Evolutionary conservation across 2,113 vertebrate genomes (phyloP), one percentile per base, ranked within the genome.

Genomic region (Gopherus flavomarginatus): DNA sequence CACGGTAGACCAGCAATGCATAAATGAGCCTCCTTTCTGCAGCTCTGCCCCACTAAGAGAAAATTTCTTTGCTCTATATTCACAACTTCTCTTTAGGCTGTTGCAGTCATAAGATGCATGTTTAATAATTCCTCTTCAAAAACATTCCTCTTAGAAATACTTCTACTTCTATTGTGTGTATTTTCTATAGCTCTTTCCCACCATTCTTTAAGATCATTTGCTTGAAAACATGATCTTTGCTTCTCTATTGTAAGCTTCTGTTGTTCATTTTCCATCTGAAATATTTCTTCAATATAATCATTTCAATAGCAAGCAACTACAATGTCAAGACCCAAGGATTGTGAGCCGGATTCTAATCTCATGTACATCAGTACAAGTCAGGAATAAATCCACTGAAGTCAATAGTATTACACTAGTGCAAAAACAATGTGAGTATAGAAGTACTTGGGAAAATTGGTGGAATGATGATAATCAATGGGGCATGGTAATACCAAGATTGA

Each of bases 1-100:
- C 95, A 95, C 97, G 97, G 93, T 97, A 98, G 97, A 98, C 97
- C 98, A 97, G 98, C 96, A 97, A 95, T 97, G 98, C 98, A 98
- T 95, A 98, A 98, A 98, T 98, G 97, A 98, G 97, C 93, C 86
- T 96, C 96, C 97, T 98, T 96, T 97, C 92, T 91, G 87, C 59
- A 57, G 75, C 84, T 94, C 59, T 97, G 90, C 54, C 95, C 84
- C 7, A 83, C 95, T 97, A 95, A 54, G 94, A 98, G 97, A 94
- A 98, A 96, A 96, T 93, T 69, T 3, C 1, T 62, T 88, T 87
- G 83, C 87, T 62, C 56, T 50, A 29, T 65, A 62, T 59, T 35
- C 69, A n/a, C 22, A 62, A 65, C 83, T 75, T 75, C 72, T 91
- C 85, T 90, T 87, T 86, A 75, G 12, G 47, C 86, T 81, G 83